These are phyloP conservation scores for Ganaspis brasiliensis DNA, from an alignment of 2,888 invertebrate species.

Conservation along the genomic window DNA sequence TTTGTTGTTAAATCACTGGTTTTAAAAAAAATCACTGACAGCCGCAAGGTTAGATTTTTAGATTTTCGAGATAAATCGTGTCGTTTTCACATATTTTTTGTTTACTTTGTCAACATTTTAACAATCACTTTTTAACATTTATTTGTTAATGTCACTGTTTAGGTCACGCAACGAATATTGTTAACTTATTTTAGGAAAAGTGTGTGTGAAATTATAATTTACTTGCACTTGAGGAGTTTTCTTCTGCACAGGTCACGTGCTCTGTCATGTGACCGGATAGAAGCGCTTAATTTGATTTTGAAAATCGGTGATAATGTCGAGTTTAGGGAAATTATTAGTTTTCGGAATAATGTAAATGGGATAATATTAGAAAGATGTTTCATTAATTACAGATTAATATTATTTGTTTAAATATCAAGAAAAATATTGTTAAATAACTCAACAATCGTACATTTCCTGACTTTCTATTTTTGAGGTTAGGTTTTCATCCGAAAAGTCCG, in stretches of 20 bases:
- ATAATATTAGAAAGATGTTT: no score
- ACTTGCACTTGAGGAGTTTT: constrained; percentile 12
- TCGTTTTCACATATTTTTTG: not conserved
- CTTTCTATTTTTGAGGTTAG: no score
- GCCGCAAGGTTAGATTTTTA: constrained; percentile 3
- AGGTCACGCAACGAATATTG: not conserved
- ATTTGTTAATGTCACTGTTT: not conserved
- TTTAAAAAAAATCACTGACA: not conserved
- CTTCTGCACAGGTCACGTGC: constrained; percentile 6
- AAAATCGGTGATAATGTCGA: no score
- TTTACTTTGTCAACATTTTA: not conserved
- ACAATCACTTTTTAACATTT: not conserved
- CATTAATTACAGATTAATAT: no score
- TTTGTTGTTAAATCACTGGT: constrained; percentile 14
- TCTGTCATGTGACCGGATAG: not conserved
- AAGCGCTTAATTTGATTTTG: not conserved
- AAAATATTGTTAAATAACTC: no score
- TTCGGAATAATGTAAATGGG: no score
- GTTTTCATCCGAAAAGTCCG: no score
- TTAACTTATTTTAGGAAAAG: not conserved
- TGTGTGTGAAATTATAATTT: not conserved
- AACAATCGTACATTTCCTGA: no score
- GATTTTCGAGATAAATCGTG: not conserved
- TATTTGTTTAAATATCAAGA: no score
- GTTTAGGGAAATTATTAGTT: no score